A percentile compares a stretch with the other conserved stretches of the same genome.
These are phyloP conservation scores for Polyommatus iphigenia DNA, from an alignment of 2,888 invertebrate genomes.

Conservation along the genomic window DNA sequence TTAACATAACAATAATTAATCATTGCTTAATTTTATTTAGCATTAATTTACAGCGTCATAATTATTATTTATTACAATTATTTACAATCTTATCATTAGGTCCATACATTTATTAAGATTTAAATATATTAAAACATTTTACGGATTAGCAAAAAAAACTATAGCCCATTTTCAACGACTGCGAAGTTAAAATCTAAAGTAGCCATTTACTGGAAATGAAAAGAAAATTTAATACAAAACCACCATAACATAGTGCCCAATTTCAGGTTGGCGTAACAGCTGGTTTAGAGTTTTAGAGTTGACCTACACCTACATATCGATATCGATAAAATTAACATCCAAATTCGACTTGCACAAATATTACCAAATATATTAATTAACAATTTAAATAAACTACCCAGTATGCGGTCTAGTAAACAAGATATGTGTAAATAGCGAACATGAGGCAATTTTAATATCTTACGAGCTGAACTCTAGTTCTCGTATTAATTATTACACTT, in stretches of 20 bases:
- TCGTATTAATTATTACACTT: no score
- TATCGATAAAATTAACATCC: conserved; percentile 16
- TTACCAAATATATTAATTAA: conserved; percentile 12
- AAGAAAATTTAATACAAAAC: background rate
- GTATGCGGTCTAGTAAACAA: background rate
- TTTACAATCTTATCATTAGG: no score
- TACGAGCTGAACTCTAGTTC: background rate
- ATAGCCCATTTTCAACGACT: no score
- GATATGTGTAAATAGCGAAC: background rate
- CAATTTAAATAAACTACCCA: background rate
- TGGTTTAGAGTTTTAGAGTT: background rate
- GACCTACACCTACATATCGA: conserved; percentile 17
- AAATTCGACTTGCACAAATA: conserved; percentile 1
- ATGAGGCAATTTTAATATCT: background rate
- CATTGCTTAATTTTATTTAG: no score
- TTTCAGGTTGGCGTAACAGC: background rate
- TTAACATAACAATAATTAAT: no score
- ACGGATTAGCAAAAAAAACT: no score
- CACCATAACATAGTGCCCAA: no score
- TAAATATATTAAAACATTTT: no score
- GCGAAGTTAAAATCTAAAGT: background rate
- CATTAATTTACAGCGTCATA: no score
- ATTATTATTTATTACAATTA: no score
- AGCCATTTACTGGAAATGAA: background rate
- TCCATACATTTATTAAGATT: no score